These are phyloP conservation scores for Semicossyphus pulcher DNA, from an alignment of 2,113 vertebrate species.

Conservation along the genomic window DNA sequence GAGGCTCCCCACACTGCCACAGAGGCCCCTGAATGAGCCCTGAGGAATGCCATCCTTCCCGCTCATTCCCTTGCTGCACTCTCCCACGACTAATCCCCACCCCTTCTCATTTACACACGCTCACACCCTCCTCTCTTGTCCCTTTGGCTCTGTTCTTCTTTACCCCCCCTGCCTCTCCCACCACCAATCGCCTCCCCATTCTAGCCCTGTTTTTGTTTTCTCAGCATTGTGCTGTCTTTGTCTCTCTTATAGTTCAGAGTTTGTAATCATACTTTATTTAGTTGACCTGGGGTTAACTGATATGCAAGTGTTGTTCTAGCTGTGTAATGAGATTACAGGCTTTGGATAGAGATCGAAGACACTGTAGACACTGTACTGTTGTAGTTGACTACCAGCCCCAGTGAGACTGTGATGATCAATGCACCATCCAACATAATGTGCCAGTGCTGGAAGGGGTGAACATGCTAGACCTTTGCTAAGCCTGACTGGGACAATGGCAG, in stretches of 20 bases:
- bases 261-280: conserved; percentile 53
- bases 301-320: conserved; percentile 32
- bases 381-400: conserved; percentile 5
- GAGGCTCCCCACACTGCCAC: conserved; percentile 48
- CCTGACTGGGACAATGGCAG: conserved; percentile 42
- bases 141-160: conserved; percentile 19
- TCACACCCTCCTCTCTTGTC: conserved; percentile 53
- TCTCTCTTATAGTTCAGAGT: conserved; percentile 16
- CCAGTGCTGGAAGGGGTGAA: conserved; percentile 16
- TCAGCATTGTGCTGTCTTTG: conserved; percentile 33
- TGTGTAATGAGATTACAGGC: conserved; percentile 51
- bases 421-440: conserved; percentile 19
- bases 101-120: conserved; percentile 76
- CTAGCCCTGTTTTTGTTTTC: conserved; percentile 27
- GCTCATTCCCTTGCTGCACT: conserved; percentile 75
- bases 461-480: conserved; percentile 31
- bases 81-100: conserved; percentile 80
- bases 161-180: not conserved
- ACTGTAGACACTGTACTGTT: conserved; percentile 25
- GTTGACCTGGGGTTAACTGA: conserved; percentile 29
- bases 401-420: conserved; percentile 19
- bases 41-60: conserved; percentile 75
- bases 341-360: conserved; percentile 36
- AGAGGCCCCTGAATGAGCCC: conserved; percentile 69
- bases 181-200: conserved; percentile 13